Evolutionary conservation across 2,797 vertebrate species (phyloP).

Genomic region (Coracias cyanogaster): DNA sequence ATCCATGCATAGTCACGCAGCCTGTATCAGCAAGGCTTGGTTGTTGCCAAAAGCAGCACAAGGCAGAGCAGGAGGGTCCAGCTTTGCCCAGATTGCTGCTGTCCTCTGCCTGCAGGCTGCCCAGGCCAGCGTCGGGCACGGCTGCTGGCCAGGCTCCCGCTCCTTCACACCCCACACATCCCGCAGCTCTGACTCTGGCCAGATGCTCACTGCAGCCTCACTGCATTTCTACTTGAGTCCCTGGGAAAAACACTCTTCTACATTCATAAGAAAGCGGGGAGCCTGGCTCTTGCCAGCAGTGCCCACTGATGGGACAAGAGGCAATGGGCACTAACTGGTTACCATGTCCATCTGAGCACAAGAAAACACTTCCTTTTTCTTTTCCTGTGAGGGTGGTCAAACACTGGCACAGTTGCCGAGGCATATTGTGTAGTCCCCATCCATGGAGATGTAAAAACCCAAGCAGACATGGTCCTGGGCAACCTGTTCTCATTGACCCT

Average conservation of each 20-base stretch:
- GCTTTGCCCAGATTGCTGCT: not conserved
- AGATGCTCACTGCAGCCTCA: not conserved
- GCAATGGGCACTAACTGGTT: not conserved
- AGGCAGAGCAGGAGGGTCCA: not conserved
- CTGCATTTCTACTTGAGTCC: fast-evolving
- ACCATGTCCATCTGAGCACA: not conserved
- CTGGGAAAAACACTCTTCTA: not conserved
- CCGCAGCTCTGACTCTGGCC: not conserved
- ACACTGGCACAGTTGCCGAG: not conserved
- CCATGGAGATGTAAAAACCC: not conserved
- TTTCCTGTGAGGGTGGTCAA: not conserved
- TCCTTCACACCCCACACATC: not conserved
- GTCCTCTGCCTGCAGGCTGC: not conserved
- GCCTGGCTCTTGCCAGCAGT: not conserved
- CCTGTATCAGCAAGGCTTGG: not conserved
- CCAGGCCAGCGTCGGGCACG: fast-evolving
- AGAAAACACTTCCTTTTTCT: not conserved
- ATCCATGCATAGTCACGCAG: fast-evolving
- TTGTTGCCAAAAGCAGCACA: not conserved
- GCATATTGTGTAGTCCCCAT: not conserved
- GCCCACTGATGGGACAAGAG: not conserved
- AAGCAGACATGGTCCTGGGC: not conserved
- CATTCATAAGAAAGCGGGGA: not conserved
- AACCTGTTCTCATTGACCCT: not conserved
- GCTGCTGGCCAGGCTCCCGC: fast-evolving